Evolutionary conservation across 2,113 vertebrate species (phyloP).

Genomic region (Phylloscopus whistleri): DNA sequence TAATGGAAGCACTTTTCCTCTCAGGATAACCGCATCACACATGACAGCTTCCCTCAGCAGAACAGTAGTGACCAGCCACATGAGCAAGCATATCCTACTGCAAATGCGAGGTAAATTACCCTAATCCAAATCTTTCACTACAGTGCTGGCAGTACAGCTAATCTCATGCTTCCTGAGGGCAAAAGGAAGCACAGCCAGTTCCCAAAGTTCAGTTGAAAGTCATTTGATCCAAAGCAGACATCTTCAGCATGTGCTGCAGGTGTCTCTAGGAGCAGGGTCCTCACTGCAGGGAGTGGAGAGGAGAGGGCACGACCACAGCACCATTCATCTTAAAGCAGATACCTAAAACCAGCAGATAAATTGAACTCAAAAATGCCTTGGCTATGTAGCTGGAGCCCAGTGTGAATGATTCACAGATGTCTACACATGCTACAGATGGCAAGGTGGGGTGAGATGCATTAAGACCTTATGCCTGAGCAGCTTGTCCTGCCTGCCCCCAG

Average conservation of each 20-base stretch:
- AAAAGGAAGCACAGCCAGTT: neutral
- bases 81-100: neutral
- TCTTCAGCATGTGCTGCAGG: neutral
- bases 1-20: neutral
- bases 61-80: neutral
- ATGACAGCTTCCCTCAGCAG: neutral
- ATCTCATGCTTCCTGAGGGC: neutral
- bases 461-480: neutral
- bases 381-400: neutral
- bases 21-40: neutral
- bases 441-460: neutral
- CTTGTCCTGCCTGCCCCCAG: neutral
- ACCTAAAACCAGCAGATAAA: neutral
- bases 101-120: neutral
- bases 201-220: neutral
- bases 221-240: neutral
- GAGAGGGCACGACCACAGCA: neutral
- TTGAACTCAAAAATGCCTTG: neutral
- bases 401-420: neutral
- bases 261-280: rapidly evolving
- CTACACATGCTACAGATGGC: neutral
- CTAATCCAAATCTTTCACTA: neutral
- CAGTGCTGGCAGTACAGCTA: neutral
- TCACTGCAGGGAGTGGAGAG: neutral
- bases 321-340: neutral